Evolutionary conservation across 2,113 vertebrate species (phyloP).

Genomic region (Ameiurus melas): DNA sequence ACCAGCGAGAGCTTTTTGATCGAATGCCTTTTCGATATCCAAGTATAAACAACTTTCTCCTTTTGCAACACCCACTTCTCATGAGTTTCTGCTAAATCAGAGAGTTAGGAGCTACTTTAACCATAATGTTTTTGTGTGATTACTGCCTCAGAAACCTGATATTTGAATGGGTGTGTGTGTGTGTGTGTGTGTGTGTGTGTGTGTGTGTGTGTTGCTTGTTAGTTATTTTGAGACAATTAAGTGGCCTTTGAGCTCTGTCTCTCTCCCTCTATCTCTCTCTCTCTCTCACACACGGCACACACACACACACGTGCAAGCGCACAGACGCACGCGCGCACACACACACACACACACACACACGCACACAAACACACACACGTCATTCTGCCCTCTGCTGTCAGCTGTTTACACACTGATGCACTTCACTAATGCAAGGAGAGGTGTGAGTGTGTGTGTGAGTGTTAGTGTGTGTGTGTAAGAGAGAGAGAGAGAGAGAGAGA

Average conservation of each 20-base stretch:
- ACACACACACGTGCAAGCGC: background rate
- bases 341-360: background rate
- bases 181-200: background rate
- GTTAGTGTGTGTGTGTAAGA: background rate
- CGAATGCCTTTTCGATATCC: background rate
- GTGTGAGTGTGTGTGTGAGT: constrained; percentile 9
- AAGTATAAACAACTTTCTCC: background rate
- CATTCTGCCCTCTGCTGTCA: constrained; percentile 18
- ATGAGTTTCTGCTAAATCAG: background rate
- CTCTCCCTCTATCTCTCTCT: background rate
- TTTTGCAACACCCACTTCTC: background rate
- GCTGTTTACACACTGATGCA: constrained; percentile 15
- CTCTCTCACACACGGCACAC: background rate
- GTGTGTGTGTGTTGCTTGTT: background rate
- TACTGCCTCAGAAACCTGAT: background rate
- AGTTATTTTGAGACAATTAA: background rate
- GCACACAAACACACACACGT: background rate
- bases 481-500: background rate
- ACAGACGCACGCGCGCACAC: background rate
- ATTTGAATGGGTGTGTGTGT: constrained; percentile 11
- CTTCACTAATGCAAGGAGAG: background rate
- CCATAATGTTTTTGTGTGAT: background rate
- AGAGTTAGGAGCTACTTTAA: background rate
- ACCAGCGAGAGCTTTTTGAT: background rate
- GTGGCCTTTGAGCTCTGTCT: background rate